Evolutionary conservation across 2,888 invertebrate species (phyloP).

Genomic region (Synanthedon andrenaeformis): DNA sequence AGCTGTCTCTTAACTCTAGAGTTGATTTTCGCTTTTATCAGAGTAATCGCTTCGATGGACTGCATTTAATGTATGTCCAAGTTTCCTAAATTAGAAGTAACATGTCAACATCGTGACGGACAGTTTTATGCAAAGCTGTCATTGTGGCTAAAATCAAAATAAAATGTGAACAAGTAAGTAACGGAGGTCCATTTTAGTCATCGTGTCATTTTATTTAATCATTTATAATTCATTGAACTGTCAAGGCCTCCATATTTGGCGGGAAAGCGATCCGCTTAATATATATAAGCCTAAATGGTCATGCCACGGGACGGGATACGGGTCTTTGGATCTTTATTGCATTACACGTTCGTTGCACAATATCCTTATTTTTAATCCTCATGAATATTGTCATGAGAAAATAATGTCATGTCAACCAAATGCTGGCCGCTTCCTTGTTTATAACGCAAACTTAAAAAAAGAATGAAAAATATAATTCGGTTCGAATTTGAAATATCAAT

Average conservation of each 20-base stretch:
- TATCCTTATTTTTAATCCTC: background rate
- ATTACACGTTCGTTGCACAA: constrained; percentile 34
- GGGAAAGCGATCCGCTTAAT: constrained; percentile 65
- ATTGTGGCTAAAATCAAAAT: constrained; percentile 36
- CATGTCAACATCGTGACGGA: constrained; percentile 32
- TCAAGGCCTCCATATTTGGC: constrained; percentile 63
- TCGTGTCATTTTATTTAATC: constrained; percentile 54
- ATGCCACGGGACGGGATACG: constrained; percentile 47
- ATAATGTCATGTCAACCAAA: too few species aligned
- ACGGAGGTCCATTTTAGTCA: constrained; percentile 32
- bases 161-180: constrained; percentile 28
- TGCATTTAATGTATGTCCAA: too few species aligned
- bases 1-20: too few species aligned
- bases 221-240: constrained; percentile 61
- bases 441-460: too few species aligned
- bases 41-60: too few species aligned
- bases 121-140: constrained; percentile 37
- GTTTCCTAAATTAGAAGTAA: too few species aligned
- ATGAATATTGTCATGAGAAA: background rate
- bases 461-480: too few species aligned
- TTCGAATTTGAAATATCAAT: too few species aligned
- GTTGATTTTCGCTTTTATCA: too few species aligned
- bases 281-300: constrained; percentile 42
- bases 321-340: constrained; percentile 56
- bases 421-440: too few species aligned